These are phyloP conservation scores for Cataglyphis altisquamis DNA, from an alignment of 2,888 invertebrate genomes.

Conservation along the genomic window DNA sequence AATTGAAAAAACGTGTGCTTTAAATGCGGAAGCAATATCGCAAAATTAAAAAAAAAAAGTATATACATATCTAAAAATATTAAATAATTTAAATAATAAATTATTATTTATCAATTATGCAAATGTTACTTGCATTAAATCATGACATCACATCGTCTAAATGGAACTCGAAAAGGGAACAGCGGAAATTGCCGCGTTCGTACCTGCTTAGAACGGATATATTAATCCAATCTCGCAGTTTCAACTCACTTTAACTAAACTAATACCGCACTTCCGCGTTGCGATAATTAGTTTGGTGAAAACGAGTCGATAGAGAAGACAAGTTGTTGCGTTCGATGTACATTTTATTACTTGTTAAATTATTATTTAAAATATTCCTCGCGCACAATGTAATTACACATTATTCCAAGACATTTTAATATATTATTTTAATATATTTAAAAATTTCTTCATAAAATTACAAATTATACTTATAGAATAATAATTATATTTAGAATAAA, in stretches of 20 bases:
- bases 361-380: not conserved
- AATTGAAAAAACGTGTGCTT: not conserved
- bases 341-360: not conserved
- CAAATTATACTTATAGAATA: not conserved
- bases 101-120: not conserved
- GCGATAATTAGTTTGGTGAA: conserved; percentile 10
- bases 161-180: not conserved
- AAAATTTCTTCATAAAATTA: not conserved
- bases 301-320: not conserved
- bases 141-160: not conserved
- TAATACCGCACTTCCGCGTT: conserved; percentile 9
- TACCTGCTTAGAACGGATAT: conserved; percentile 10
- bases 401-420: not conserved
- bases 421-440: not conserved
- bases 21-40: not conserved
- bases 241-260: conserved; percentile 22
- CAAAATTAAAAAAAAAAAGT: not conserved
- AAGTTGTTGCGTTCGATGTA: not conserved
- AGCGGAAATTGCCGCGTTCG: conserved; percentile 19
- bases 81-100: not conserved
- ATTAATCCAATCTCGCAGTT: conserved; percentile 32
- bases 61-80: not conserved
- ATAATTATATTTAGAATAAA: not conserved
- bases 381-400: not conserved
- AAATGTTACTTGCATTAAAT: not conserved